Conservation (phyloP, 2,888 invertebrate genomes). For the Lumbricus terrestris region DNA sequence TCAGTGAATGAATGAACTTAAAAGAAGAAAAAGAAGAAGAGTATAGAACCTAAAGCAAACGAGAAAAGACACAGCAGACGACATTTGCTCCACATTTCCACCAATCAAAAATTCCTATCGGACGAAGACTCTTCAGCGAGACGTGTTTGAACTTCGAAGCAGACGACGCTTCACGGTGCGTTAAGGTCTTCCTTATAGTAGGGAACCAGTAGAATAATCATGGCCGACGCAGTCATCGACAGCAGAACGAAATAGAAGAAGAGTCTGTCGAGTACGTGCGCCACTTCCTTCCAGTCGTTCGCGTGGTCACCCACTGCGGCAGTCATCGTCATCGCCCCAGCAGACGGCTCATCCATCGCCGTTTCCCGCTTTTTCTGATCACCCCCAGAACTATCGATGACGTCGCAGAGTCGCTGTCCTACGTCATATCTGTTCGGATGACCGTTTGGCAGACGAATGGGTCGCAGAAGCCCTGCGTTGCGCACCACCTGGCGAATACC, state of each 20-base stretch:
- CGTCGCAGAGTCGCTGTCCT: background rate
- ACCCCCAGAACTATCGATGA: background rate
- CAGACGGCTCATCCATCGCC: background rate
- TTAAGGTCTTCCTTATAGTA: conserved; percentile 30
- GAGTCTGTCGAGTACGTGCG: conserved; percentile 39
- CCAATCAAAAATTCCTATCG: background rate
- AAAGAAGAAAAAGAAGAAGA: no score
- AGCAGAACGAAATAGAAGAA: conserved; percentile 41
- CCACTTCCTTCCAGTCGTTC: conserved; percentile 40
- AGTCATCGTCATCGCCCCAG: background rate
- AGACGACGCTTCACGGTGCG: background rate
- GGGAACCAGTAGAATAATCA: conserved; percentile 38
- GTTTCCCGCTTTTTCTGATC: background rate
- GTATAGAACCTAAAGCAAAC: no score
- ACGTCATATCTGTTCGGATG: background rate
- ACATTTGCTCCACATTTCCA: background rate
- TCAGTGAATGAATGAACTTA: no score
- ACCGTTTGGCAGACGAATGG: background rate
- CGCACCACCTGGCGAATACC: conserved; percentile 16
- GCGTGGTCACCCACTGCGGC: background rate
- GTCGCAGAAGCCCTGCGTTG: background rate
- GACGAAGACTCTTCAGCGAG: background rate
- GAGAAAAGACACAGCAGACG: no score
- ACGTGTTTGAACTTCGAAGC: background rate
- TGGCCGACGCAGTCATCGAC: conserved; percentile 36